These are phyloP conservation scores for Artibeus jamaicensis DNA, from an alignment of 2,797 vertebrate genomes.

Conservation along the genomic window DNA sequence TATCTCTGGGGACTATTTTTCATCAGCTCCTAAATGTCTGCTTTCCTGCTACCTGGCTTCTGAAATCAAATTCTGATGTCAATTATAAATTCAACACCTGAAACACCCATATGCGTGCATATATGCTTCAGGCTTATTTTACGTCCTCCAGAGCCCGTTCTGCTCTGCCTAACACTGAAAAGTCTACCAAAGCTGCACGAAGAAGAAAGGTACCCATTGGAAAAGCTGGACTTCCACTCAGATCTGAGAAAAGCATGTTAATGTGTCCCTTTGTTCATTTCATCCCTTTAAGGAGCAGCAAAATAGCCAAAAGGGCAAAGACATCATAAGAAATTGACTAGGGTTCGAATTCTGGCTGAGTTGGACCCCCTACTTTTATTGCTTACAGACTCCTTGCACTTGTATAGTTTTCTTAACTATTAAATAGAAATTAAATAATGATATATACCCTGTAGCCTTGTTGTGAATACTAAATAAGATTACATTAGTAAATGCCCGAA, in stretches of 20 bases:
- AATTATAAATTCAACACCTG: neutral
- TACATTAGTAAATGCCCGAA: neutral
- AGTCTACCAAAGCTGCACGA: neutral
- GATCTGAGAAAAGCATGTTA: neutral
- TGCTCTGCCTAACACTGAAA: neutral
- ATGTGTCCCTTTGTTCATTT: neutral
- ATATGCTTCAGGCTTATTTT: neutral
- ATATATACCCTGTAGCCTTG: neutral
- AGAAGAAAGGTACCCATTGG: neutral
- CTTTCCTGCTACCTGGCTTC: neutral
- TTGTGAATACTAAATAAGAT: neutral
- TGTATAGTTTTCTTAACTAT: conserved; percentile 12
- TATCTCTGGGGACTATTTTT: neutral
- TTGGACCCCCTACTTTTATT: neutral
- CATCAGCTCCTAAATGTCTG: neutral
- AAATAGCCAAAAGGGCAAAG: neutral
- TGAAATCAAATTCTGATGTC: neutral
- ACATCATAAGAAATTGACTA: neutral
- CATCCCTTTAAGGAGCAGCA: neutral
- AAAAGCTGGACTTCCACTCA: neutral
- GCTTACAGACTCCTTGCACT: neutral
- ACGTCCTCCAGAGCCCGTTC: neutral
- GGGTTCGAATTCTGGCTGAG: neutral
- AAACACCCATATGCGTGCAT: neutral
- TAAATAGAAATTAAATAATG: neutral